Base-by-base conservation (phyloP, 1,140 invertebrate species). In the Aethina tumida region DNA sequence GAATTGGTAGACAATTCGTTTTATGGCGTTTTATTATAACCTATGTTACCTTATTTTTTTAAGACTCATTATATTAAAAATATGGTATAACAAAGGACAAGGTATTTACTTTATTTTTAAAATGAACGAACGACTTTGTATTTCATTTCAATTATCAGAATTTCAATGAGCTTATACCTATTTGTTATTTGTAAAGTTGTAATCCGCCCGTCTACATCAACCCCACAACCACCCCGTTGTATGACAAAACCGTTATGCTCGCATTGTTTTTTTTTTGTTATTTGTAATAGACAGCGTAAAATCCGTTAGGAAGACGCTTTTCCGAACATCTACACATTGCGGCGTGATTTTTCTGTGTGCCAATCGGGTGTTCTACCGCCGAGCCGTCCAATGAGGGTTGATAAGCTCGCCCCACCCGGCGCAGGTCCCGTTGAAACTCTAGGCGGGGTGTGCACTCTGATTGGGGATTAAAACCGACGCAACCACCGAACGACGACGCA, bases 221-320 rank as follows among this genome's bases (percentile, higher is more conserved):
- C n/a, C n/a, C n/a, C n/a, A n/a, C n/a, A n/a, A n/a, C n/a, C n/a
- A n/a, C n/a, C n/a, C n/a, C n/a, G n/a, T n/a, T n/a, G n/a, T n/a
- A n/a, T n/a, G n/a, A n/a, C n/a, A n/a, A n/a, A n/a, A n/a, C n/a
- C n/a, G n/a, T n/a, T n/a, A n/a, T n/a, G n/a, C n/a, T 22, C 21
- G n/a, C n/a, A 22, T 22, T 22, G 6, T 22, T 22, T 7, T n/a
- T 22, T 22, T 22, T 22, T 22, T 22, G 21, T 7, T 22, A 22
- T 22, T 22, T 22, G n/a, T n/a, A 43, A 39, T 27, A 34, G 31
- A 41, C 32, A 27, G 20, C 38, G 20, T 19, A 42, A 58, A 58
- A 55, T 58, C 53, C 55, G 53, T 56, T 56, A 58, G 21, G 34
- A 33, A 13, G 16, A n/a, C 45, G 39, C 38, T 50, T 46, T 43